Base-by-base conservation (phyloP, 2,888 invertebrate genomes). In the Smittia aterrima region DNA sequence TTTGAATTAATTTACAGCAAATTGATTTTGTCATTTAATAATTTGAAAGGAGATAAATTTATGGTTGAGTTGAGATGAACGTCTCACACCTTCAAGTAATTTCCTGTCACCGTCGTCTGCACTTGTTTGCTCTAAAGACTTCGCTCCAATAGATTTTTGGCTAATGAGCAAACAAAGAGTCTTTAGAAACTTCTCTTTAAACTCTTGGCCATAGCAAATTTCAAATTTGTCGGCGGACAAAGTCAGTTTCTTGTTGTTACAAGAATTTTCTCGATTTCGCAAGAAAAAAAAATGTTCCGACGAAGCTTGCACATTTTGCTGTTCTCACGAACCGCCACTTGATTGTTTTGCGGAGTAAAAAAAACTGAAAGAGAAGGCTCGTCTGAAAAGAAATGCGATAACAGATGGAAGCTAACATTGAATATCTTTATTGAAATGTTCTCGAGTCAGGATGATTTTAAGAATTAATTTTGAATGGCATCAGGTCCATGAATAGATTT, bases 1-100 rank as follows among this genome's bases (percentile, higher is more conserved):
- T 22, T 62, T 9, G 25, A 64, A 25, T 64, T 64, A 20, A 66
- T 66, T 47, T 47, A 47, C 47, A 47, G 47, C 47, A 47, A 47
- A 47, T 47, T 47, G 47, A 47, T 47, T 47, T 47, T 47, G 47
- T 47, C 47, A 47, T 47, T 47, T 47, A 47, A 47, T 47, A 47
- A 47, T 47, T 47, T 47, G 47, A 47, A 47, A 47, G 47, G 4
- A 47, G 11, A 47, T 47, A 47, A 47, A 47, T 47, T 47, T 47
- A 47, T 47, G 47, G 47, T 47, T 47, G 47, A 47, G 47, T n/a
- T 47, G 47, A 47, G 47, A 47, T 47, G 47, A 47, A 47, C 3
- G 9, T 16, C 16, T 47, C 47, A 47, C 47, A 47, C 47, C 47
- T n/a, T n/a, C 47, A 11, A 47, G 47, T 47, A 11, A 16, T 47